These are phyloP conservation scores for Cephalotes varians DNA, from an alignment of 2,888 invertebrate species.

Conservation along the genomic window DNA sequence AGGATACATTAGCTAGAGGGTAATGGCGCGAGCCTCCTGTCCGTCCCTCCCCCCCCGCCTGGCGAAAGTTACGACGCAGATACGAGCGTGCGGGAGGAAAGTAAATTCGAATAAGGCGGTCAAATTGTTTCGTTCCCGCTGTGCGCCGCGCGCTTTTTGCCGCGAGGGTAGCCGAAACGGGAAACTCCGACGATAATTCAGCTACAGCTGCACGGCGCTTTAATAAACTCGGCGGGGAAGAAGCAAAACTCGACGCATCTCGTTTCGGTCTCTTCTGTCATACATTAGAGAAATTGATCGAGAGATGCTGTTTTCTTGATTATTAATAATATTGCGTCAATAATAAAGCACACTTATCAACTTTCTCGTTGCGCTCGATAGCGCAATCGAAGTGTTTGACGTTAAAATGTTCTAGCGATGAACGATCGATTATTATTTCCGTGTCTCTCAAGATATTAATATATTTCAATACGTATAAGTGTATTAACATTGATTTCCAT, in stretches of 20 bases:
- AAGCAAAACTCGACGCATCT: constrained; percentile 30
- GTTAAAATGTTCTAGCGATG: no score
- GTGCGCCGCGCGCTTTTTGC: constrained; percentile 66
- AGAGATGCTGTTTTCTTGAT: background rate
- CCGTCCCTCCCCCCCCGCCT: background rate
- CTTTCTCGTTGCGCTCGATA: background rate
- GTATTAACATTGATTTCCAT: background rate
- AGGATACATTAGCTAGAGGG: constrained; percentile 66
- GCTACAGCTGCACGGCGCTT: constrained; percentile 81
- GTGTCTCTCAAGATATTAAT: background rate
- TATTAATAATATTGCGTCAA: background rate
- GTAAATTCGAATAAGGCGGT: constrained; percentile 54
- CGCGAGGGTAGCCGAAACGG: constrained; percentile 63
- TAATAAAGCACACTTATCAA: background rate
- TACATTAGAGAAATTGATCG: background rate
- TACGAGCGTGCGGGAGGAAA: constrained; percentile 42
- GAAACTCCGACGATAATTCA: constrained; percentile 82
- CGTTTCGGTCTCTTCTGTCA: constrained; percentile 9
- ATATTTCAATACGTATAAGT: background rate
- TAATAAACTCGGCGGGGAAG: constrained; percentile 73
- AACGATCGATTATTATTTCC: background rate
- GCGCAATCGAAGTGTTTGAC: background rate
- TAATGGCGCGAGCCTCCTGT: constrained; percentile 39
- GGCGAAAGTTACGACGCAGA: constrained; percentile 58
- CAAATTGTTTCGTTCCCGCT: constrained; percentile 64